Base-by-base conservation (phyloP, 2,888 invertebrate species). In the Cataglyphis albicans region DNA sequence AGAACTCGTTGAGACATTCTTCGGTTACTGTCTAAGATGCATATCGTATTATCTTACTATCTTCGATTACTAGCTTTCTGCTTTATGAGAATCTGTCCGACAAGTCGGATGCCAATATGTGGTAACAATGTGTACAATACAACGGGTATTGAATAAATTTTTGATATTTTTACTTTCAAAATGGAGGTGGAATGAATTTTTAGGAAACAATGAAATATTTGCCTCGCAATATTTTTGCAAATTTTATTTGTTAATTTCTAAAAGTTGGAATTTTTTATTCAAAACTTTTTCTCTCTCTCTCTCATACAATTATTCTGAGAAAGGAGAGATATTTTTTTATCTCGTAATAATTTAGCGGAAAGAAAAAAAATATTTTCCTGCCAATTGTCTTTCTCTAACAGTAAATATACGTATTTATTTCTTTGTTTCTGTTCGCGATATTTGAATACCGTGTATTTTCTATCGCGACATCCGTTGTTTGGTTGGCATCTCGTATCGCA, bases 11-110 rank as follows among this genome's bases (percentile, higher is more conserved):
- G 44, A 41, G 41, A 52, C 18, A 70, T 70, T 80, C 70, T 70
- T 78, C 18, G 68, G 21, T 78, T 70, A 57, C 59, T 52, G 52
- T 70, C 70, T 48, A 7, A 70, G 32, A 80, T 44, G 35, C 44
- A 70, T n/a, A 52, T 52, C 48, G 2, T 80, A 74, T 61, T 76
- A 75, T 65, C 75, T 72, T 15, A 12, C 75, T 10, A 78, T 65
- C 68, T 44, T 70, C 21, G 18, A 78, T 59, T 59, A 70, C 32
- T 44, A 21, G 29, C 32, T 35, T 29, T 15, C 29, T n/a, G 57
- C 59, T 59, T 32, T 5, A 41, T 7, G 44, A 15, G 44, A 15
- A 59, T 59, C 57, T 15, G 21, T 25, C 38, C 9, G 25, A 25
- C 1, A 25, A 38, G 59, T 44, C 57, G 57, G 68, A 78, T 67